Percentiles rank a stretch among this genome's conserved stretches.
Conservation (phyloP, 2,888 invertebrate species). For the Cephus rjabovi region DNA sequence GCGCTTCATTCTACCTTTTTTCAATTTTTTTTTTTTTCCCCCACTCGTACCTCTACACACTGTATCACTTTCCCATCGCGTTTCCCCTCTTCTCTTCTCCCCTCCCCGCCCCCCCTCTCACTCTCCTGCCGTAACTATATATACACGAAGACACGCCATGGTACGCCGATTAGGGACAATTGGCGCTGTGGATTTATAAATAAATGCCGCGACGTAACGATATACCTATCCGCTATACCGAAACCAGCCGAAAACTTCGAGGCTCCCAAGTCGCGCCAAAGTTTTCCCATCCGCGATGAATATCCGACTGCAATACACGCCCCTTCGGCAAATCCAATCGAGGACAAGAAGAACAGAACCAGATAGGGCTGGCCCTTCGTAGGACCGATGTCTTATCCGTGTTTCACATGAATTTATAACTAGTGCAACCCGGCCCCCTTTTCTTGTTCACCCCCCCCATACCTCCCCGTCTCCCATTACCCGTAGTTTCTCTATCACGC, state of each 20-base stretch:
- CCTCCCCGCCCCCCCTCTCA: not conserved
- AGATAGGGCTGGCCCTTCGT: not conserved
- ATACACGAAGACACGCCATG: not conserved
- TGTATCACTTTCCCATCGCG: not conserved
- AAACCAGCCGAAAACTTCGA: not conserved
- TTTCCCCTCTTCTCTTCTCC: not conserved
- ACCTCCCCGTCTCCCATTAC: not conserved
- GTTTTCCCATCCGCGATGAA: not conserved
- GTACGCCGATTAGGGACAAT: constrained; percentile 27
- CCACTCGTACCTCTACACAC: not conserved
- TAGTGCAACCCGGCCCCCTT: not conserved
- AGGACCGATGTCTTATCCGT: not conserved
- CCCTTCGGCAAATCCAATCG: not conserved
- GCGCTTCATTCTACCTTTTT: constrained; percentile 9
- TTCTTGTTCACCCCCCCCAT: not conserved
- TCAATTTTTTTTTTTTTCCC: constrained; percentile 3
- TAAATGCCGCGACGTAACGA: constrained; percentile 24
- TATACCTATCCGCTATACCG: not conserved
- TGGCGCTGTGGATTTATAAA: constrained; percentile 29
- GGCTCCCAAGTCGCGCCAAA: not conserved
- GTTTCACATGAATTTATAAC: constrained; percentile 5
- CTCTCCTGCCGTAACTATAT: not conserved
- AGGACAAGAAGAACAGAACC: not conserved
- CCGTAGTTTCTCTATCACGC: not conserved
- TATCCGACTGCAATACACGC: not conserved